Conservation (phyloP, 2,888 invertebrate genomes). For the Shargacucullia verbasci region DNA sequence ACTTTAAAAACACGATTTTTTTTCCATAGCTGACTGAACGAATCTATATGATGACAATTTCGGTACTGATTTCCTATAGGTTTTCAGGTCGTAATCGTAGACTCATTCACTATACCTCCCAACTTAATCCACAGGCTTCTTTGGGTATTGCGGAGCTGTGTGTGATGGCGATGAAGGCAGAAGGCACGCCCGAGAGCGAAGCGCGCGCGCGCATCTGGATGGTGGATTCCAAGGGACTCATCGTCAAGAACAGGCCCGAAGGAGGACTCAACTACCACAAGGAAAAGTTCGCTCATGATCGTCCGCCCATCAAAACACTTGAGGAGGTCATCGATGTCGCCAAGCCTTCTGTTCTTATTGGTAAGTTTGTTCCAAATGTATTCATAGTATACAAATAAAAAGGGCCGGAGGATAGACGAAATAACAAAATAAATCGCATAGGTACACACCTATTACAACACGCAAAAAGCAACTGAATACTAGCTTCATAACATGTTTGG, state of each 20-base stretch:
- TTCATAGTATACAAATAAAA: too few species aligned
- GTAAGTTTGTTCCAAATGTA: constrained; percentile 74
- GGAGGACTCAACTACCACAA: constrained; percentile 95
- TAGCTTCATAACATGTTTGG: too few species aligned
- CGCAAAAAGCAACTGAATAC: too few species aligned
- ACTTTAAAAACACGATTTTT: too few species aligned
- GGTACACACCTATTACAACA: too few species aligned
- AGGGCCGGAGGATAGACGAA: too few species aligned
- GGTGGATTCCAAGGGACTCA: constrained; percentile 98
- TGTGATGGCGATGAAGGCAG: constrained; percentile 97
- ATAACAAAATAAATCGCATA: too few species aligned
- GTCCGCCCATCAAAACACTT: constrained; percentile 93
- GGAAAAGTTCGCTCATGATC: constrained; percentile 93
- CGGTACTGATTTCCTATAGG: too few species aligned
- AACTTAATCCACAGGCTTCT: constrained; percentile 90
- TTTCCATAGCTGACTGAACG: too few species aligned
- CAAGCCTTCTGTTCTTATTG: constrained; percentile 97
- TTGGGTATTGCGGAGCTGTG: constrained; percentile 98
- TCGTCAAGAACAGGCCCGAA: constrained; percentile 95
- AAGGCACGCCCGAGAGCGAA: constrained; percentile 93
- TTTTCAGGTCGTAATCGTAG: too few species aligned
- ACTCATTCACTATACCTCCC: background rate
- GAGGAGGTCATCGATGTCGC: constrained; percentile 94
- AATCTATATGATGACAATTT: background rate
- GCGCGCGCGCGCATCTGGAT: constrained; percentile 96